phyloP scores from a whole-genome alignment of 2,113 vertebrate genomes.

The Platysternon megacephalum region DNA sequence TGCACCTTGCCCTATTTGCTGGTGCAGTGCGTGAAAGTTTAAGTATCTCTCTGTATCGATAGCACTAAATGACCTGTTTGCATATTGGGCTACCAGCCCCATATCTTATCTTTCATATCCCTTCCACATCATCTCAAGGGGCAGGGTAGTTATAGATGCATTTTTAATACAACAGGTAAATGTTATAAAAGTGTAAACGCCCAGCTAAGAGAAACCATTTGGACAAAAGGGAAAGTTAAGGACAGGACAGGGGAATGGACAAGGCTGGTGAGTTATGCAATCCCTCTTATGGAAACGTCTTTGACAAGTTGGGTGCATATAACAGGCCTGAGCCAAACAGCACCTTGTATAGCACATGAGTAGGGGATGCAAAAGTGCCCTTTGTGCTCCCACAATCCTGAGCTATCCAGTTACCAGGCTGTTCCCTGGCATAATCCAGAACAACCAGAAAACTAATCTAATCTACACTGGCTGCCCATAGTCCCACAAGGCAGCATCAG shows the following conservation, averaged over 20 bases:
- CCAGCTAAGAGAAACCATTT: background rate
- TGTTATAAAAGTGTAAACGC: background rate
- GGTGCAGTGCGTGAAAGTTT: background rate
- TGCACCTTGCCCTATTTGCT: background rate
- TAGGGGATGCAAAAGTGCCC: background rate
- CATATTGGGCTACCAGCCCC: background rate
- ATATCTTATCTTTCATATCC: background rate
- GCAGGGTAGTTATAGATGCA: rapidly evolving
- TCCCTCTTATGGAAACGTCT: background rate
- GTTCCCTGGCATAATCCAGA: background rate
- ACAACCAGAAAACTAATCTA: background rate
- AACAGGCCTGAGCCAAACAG: background rate
- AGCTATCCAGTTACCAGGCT: background rate
- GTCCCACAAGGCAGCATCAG: background rate
- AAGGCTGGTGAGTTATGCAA: background rate
- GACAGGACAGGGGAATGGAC: background rate
- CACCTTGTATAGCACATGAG: background rate
- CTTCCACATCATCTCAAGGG: rapidly evolving
- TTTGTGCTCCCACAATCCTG: background rate
- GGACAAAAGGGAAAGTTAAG: background rate
- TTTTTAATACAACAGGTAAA: background rate
- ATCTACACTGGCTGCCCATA: background rate
- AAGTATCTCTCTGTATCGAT: rapidly evolving
- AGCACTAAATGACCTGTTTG: background rate
- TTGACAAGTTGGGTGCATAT: background rate